Evolutionary conservation across 1,140 invertebrate species (phyloP), one percentile per base, ranked within the genome.

Genomic region (Calephelis virginiensis): DNA sequence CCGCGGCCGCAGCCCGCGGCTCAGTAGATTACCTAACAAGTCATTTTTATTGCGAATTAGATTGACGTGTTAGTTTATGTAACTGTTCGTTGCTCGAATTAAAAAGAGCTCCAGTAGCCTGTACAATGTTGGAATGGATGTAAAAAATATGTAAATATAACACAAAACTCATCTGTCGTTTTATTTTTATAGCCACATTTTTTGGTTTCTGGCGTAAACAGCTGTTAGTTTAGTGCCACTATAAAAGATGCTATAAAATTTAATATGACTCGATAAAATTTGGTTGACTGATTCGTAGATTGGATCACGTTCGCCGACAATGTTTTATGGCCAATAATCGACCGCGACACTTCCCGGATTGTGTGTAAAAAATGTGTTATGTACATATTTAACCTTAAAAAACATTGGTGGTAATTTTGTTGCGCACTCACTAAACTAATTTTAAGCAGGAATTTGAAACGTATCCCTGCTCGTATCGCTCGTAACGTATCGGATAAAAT

Each of bases 11-110:
- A n/a, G n/a, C n/a, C 70, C 74, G 78, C 76, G 79, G 80, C 77
- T n/a, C 77, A 81, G 85, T 89, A 87, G 84, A 83, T 84, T 83
- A 80, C 85, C 86, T 83, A 86, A 82, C 81, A 82, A 78, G 80
- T 86, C 82, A 81, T 86, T 87, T 88, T 89, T 89, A 87, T 87
- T 87, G 85, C 89, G 79, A 84, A 83, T 84, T 89, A 89, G 86
- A 91, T 89, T 89, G 87, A 91, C 82, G 86, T 91, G 86, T 91
- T 91, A 91, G 86, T 91, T 89, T 87, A 91, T 89, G 86, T 91
- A 89, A 89, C 80, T 89, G 87, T 91, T 91, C 89, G 89, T 90
- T 89, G 86, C 89, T 91, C 87, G 89, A 90, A 90, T 89, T 83
- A 89, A 91, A 89, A 90, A 84, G 87, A 91, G 89, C 86, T 91